phyloP scores from a whole-genome alignment of 2,797 vertebrate genomes.

The Meda fulgida region DNA sequence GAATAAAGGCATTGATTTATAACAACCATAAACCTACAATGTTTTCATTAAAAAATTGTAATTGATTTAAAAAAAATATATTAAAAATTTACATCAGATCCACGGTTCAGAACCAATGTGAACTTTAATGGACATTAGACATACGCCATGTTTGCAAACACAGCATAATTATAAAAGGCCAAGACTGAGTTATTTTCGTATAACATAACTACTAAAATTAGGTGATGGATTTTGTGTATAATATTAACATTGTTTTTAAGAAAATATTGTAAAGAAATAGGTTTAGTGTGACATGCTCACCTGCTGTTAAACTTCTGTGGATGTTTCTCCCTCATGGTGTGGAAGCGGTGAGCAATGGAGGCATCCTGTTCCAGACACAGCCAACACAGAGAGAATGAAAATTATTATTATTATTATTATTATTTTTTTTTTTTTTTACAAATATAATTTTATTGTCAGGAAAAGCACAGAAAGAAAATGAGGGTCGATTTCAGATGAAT shows the following conservation, averaged over 20 bases:
- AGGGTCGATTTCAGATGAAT: neutral
- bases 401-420: too few species aligned
- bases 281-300: constrained; percentile 67
- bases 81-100: neutral
- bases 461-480: neutral
- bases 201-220: neutral
- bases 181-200: neutral
- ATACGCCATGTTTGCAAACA: neutral
- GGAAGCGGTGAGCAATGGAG: constrained; percentile 94
- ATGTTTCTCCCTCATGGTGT: constrained; percentile 92
- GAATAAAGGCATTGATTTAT: too few species aligned
- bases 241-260: neutral
- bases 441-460: neutral
- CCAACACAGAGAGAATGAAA: constrained; percentile 35
- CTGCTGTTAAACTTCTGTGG: constrained; percentile 96
- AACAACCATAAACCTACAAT: neutral
- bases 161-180: neutral
- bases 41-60: too few species aligned
- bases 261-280: neutral
- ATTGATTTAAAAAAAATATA: neutral
- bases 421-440: neutral
- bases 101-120: neutral
- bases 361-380: constrained; percentile 81
- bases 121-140: neutral
- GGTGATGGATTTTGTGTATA: neutral